Conservation (phyloP, 2,113 vertebrate species). For the Otolemur garnettii region DNA sequence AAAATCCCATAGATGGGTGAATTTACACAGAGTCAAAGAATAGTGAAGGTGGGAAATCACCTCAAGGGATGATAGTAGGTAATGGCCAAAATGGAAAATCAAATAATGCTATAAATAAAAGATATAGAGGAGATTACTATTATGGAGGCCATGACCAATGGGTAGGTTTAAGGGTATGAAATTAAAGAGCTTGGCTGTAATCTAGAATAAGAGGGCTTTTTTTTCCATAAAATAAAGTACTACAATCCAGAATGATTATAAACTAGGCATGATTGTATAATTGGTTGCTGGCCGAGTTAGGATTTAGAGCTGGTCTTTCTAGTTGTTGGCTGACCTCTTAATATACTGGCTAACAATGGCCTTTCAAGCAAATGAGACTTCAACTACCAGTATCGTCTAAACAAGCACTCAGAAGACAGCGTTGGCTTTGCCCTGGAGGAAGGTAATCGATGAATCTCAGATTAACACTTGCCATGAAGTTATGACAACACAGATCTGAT, state of each 20-base stretch:
- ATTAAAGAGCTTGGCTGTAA: neutral
- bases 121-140: neutral
- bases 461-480: neutral
- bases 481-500: neutral
- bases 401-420: neutral
- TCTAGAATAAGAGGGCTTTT: neutral
- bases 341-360: neutral
- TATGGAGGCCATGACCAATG: neutral
- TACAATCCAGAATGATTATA: neutral
- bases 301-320: neutral
- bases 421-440: neutral
- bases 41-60: neutral
- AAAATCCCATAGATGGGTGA: neutral
- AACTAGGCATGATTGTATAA: neutral
- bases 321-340: neutral
- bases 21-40: neutral
- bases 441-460: neutral
- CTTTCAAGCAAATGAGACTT: neutral
- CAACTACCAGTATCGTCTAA: neutral
- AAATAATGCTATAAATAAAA: neutral
- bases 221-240: conserved; percentile 26
- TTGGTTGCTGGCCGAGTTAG: neutral
- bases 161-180: neutral
- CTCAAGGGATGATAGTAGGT: neutral
- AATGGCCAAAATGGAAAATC: neutral